Base-by-base conservation (phyloP, 2,797 vertebrate genomes). In the Gymnoscopelus microlampas region DNA sequence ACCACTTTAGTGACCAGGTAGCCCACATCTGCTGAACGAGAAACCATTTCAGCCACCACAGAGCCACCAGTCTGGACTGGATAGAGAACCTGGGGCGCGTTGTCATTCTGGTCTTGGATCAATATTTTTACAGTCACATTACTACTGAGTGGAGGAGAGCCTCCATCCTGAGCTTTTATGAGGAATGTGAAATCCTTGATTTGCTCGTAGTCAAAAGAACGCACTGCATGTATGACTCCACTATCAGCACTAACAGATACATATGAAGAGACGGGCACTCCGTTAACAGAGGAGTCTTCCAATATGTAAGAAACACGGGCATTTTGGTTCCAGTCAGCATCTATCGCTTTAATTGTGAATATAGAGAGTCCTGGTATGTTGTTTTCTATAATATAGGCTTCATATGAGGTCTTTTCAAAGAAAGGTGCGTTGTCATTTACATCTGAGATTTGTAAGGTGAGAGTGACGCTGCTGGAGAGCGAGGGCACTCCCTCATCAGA, bases 161-260 rank as follows among this genome's bases (percentile, higher is more conserved):
- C 92, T 6, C 81, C 85, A 39, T 93, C 92, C 26, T 57, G 70
- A 1, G 87, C 88, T 13, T 70, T 26, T n/a, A 94, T 79, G 0
- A 39, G 39, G 12, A 94, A 80, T 3, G 81, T 68, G 0, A 90
- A 87, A 5, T 90, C 85, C 73, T 82, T 89, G 54, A 93, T 53
- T 23, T 85, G 85, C 75, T 95, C 93, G 23, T 87, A 95, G 79
- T 93, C 92, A 88, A 95, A 90, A 60, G 93, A 93, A 70, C 92
- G 89, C 58, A 93, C 74, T 12, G 93, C 91, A 76, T 94, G 93
- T 54, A 94, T 79, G 63, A 93, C 92, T 68, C 93, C 93, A 60
- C 82, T 93, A 55, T 92, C 88, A 64, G 89, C 85, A 79, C 92
- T 92, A 61, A 93, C 88, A 32, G 87, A 82, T n/a, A 95, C 87